phyloP scores from a whole-genome alignment of 2,888 invertebrate genomes.

The Alloplasta piceator region DNA sequence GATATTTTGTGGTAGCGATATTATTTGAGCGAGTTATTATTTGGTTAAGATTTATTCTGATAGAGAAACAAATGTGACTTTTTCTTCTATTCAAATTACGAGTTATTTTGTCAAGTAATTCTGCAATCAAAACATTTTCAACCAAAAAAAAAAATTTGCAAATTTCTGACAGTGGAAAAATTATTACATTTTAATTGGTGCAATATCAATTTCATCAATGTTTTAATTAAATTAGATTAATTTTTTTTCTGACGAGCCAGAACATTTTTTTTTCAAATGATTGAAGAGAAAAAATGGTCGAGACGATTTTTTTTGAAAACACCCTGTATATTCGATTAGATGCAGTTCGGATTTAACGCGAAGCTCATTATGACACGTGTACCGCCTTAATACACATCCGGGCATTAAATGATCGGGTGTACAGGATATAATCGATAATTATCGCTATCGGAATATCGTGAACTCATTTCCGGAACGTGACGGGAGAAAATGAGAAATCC shows the following conservation, averaged over 20 bases:
- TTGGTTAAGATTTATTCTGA: too few species aligned
- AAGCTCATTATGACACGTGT: slow-evolving; percentile 61
- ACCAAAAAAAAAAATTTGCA: background rate
- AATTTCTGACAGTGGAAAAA: background rate
- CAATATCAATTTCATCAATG: background rate
- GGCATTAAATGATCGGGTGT: slow-evolving; percentile 50
- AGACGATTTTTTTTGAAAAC: background rate
- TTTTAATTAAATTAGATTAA: background rate
- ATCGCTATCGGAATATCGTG: slow-evolving; percentile 66
- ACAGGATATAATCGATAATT: slow-evolving; percentile 63
- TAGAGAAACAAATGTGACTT: too few species aligned
- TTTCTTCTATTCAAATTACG: too few species aligned
- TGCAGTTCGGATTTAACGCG: slow-evolving; percentile 45
- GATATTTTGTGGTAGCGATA: too few species aligned
- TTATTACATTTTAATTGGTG: background rate
- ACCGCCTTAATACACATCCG: slow-evolving; percentile 50
- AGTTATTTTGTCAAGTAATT: too few species aligned
- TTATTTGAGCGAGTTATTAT: too few species aligned
- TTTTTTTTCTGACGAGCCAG: background rate
- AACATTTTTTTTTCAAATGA: background rate
- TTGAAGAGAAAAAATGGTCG: too few species aligned
- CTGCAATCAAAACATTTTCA: too few species aligned
- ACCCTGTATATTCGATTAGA: slow-evolving; percentile 33
- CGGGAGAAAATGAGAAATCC: slow-evolving; percentile 65
- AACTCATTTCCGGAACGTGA: slow-evolving; percentile 66